These are phyloP conservation scores for Lemur catta DNA, from an alignment of 2,797 vertebrate species.

Conservation along the genomic window DNA sequence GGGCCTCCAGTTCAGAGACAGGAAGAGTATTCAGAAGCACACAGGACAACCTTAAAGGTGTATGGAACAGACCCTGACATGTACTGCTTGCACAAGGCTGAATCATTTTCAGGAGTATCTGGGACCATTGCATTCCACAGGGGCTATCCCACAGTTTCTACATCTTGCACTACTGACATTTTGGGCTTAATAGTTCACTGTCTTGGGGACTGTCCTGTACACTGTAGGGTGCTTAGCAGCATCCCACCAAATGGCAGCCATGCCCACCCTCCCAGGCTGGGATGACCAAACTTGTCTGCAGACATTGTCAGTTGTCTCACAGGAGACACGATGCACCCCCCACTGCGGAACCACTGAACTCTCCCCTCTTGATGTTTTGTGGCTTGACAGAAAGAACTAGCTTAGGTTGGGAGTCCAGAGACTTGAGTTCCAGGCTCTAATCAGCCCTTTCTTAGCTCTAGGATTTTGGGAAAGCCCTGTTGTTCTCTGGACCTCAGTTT, in stretches of 20 bases:
- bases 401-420: background rate
- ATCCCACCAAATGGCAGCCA: background rate
- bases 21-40: background rate
- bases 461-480: background rate
- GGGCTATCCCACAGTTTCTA: background rate
- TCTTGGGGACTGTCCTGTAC: background rate
- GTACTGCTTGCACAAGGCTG: background rate
- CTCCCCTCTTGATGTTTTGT: background rate
- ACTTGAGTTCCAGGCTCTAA: background rate
- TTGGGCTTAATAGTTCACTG: background rate
- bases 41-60: too few species aligned
- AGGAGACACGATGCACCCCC: background rate
- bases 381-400: background rate
- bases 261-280: fast-evolving
- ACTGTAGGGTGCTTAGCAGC: background rate
- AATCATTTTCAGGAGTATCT: background rate
- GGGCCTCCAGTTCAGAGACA: background rate
- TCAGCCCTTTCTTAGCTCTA: background rate
- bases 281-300: background rate
- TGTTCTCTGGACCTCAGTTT: background rate
- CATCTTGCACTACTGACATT: background rate
- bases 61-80: background rate
- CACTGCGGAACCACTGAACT: background rate
- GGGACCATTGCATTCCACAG: background rate
- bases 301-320: background rate